phyloP scores from a whole-genome alignment of 2,888 invertebrate genomes.

The Epistrophe eligans region DNA sequence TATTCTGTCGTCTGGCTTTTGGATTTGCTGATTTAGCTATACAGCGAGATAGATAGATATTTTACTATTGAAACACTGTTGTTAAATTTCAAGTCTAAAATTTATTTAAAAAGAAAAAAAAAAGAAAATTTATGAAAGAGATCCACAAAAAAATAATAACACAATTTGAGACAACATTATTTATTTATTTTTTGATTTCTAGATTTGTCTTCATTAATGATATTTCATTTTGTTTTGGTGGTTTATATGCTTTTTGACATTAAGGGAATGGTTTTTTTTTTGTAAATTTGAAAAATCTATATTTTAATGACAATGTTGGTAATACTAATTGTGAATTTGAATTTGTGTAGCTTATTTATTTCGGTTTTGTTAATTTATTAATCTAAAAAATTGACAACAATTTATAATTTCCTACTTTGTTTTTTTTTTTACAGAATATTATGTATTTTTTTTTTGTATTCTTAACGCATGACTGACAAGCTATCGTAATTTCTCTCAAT shows the following conservation, averaged over 20 bases:
- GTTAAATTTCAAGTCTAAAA: not conserved
- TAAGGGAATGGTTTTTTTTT: not conserved
- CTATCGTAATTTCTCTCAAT: too few species aligned
- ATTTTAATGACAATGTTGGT: not conserved
- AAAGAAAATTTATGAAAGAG: constrained; percentile 37
- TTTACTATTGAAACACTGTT: not conserved
- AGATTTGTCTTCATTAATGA: not conserved
- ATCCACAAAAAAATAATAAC: not conserved
- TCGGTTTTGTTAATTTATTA: not conserved
- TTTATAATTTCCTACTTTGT: too few species aligned
- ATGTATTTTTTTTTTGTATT: too few species aligned
- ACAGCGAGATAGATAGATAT: not conserved
- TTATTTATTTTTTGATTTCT: not conserved
- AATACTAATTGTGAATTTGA: not conserved
- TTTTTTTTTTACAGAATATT: too few species aligned
- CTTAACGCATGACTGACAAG: too few species aligned
- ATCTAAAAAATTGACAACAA: too few species aligned
- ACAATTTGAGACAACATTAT: not conserved
- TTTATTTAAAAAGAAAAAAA: not conserved
- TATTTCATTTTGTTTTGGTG: not conserved
- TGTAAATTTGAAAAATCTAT: not conserved
- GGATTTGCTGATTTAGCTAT: constrained; percentile 16
- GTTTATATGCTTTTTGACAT: not conserved
- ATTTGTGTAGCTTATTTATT: not conserved
- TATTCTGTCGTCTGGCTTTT: not conserved